Base-by-base conservation (phyloP, 2,888 invertebrate genomes). In the Apoda limacodes region DNA sequence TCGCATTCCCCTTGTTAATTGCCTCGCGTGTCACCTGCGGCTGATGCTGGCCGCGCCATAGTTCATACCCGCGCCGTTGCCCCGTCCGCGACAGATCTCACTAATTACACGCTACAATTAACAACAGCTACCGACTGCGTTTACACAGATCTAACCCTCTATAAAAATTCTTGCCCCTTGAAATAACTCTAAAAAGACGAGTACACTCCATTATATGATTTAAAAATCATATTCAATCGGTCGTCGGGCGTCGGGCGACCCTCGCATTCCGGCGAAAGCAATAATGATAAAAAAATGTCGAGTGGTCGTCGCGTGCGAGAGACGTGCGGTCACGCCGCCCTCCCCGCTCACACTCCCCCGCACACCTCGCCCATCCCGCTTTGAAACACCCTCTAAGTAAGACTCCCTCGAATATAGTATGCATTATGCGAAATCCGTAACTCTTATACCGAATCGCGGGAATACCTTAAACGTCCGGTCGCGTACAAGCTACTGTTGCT, bases 371-470 rank as follows among this genome's bases (percentile, higher is more conserved):
- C 51, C 56, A 58, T 57, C 52, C 53, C 21, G 24, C 35, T 30
- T 19, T 12, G 29, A n/a, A n/a, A n/a, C 37, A 38, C 47, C 46
- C 47, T 45, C 38, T 30, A 32, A 31, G 29, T 34, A 39, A 34
- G 40, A 45, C 46, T 33, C 41, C 50, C 56, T 48, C 60, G 65
- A 72, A 76, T 76, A 76, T 76, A 76, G 74, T 74, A 78, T 78
- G 78, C 78, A 78, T 78, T 78, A 78, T 78, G 78, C 78, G 78
- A 78, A 76, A 78, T 78, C 75, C 76, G 75, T 76, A 74, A 75
- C 75, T 78, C 76, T 72, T 70, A 65, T 68, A 67, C 64, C 55
- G 59, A 62, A 55, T 61, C 63, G 55, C 50, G 56, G 60, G 70
- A 67, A 74, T 70, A 72, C 68, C 74, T 75, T 63, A 62, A 59